Percentiles rank a stretch among this genome's conserved stretches.
Evolutionary conservation across 2,797 vertebrate genomes (phyloP).

Genomic region (Typhlichthys subterraneus): DNA sequence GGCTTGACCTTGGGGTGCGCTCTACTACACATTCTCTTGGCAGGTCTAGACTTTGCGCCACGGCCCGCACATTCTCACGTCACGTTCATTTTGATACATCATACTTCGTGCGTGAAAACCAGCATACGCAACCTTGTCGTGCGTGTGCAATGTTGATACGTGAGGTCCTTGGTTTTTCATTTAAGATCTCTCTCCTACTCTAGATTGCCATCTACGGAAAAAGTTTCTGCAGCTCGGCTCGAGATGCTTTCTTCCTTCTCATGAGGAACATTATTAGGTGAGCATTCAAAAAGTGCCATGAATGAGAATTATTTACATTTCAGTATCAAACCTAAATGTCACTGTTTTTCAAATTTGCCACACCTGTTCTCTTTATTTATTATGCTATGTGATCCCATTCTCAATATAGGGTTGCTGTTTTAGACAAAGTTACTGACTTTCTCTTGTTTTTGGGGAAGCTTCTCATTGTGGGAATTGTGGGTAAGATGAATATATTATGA

Average conservation of each 20-base stretch:
- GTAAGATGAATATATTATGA: constrained; percentile 69
- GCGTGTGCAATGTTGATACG: too few relatives aligned
- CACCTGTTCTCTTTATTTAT: background rate
- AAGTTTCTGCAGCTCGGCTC: constrained; percentile 92
- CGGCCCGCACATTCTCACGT: too few relatives aligned
- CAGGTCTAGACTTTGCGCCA: too few relatives aligned
- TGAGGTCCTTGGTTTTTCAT: too few relatives aligned
- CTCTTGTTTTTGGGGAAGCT: constrained; percentile 95
- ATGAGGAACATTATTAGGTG: constrained; percentile 96
- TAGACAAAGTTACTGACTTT: constrained; percentile 98
- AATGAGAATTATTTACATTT: background rate
- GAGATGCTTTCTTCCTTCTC: constrained; percentile 91
- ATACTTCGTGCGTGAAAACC: too few relatives aligned
- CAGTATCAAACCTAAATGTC: background rate
- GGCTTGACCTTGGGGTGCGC: too few relatives aligned
- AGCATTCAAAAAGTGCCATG: constrained; percentile 23
- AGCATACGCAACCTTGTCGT: too few relatives aligned
- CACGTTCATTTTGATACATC: too few relatives aligned
- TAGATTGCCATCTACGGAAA: constrained; percentile 95
- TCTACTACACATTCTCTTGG: too few relatives aligned
- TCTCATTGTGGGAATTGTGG: constrained; percentile 93
- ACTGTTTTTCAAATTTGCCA: background rate
- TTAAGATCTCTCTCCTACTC: rapidly evolving
- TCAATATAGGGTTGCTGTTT: constrained; percentile 86
- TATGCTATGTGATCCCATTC: constrained; percentile 8